Conservation (phyloP, 2,113 vertebrate species). For the Megaleporinus macrocephalus region DNA sequence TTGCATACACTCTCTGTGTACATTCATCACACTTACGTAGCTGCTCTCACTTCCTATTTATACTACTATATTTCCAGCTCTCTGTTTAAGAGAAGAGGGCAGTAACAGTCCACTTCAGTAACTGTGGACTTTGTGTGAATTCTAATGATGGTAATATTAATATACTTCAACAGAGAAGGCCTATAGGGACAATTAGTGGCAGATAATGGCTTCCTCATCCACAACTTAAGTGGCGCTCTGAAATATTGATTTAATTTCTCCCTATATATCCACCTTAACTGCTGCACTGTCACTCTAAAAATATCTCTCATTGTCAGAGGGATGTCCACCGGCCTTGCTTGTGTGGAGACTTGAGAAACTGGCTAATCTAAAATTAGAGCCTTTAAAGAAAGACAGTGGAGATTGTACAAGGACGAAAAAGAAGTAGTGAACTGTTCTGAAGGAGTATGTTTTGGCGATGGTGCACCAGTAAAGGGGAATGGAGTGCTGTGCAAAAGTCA, state of each 20-base stretch:
- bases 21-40: constrained; percentile 18
- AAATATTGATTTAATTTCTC: constrained; percentile 72
- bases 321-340: constrained; percentile 15
- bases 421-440: not conserved
- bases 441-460: not conserved
- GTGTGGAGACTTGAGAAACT: not conserved
- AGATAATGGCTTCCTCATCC: constrained; percentile 62
- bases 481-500: no score
- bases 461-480: not conserved
- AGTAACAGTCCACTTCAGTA: constrained; percentile 51
- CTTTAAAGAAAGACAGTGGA: not conserved
- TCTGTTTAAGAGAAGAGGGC: constrained; percentile 56
- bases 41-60: constrained; percentile 1
- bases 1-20: not conserved
- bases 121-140: constrained; percentile 64
- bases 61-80: constrained; percentile 5
- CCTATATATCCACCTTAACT: constrained; percentile 70
- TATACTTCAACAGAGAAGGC: constrained; percentile 63
- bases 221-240: constrained; percentile 58
- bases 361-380: not conserved
- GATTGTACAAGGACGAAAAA: not conserved
- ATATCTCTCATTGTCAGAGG: constrained; percentile 58
- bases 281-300: constrained; percentile 58
- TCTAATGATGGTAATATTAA: constrained; percentile 68
- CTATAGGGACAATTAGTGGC: constrained; percentile 75